Evolutionary conservation across 2,797 vertebrate species (phyloP), one percentile per base, ranked within the genome.

Genomic region (Percopsis omiscomaycus): DNA sequence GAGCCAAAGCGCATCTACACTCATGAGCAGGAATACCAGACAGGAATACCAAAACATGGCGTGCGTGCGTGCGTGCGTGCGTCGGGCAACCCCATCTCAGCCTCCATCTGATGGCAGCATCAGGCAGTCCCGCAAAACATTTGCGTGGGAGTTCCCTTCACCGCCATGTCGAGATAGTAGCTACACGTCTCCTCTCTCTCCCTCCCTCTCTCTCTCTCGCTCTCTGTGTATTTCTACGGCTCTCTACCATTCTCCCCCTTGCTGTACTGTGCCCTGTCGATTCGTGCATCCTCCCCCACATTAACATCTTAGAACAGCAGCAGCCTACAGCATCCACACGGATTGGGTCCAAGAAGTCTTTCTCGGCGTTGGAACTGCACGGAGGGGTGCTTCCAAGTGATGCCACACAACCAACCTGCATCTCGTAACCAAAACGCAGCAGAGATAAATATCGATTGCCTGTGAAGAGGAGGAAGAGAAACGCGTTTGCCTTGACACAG

Each of bases 121-220:
- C 86, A 92, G 90, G 91, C 91, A 90, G 92, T 86, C 91, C 92
- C 90, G 89, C 86, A 84, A 81, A 90, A 80, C 82, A 85, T 81
- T 89, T 93, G 92, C 92, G 93, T 93, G 91, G 93, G 93, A 93
- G 93, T 93, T 93, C 92, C 92, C 92, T 84, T 74, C 89, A 86
- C 84, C 87, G 84, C 89, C 91, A 89, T 89, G 88, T 90, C 88
- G 83, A 85, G 81, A 83, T 85, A 84, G 84, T 74, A 84, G 87
- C 82, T 68, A 32, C 44, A 44, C 42, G 55, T 27, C 68, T 61
- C 11, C 64, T 64, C 80, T 52, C 75, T 70, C 63, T 60, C 61
- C 66, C 56, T 46, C 70, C 62, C 75, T 66, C 71, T 59, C 71
- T 22, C 77, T 32, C 78, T 50, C 72, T 52, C 70, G 45, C 61